Conservation (phyloP, 2,113 vertebrate species). For the Alethe castanea region DNA sequence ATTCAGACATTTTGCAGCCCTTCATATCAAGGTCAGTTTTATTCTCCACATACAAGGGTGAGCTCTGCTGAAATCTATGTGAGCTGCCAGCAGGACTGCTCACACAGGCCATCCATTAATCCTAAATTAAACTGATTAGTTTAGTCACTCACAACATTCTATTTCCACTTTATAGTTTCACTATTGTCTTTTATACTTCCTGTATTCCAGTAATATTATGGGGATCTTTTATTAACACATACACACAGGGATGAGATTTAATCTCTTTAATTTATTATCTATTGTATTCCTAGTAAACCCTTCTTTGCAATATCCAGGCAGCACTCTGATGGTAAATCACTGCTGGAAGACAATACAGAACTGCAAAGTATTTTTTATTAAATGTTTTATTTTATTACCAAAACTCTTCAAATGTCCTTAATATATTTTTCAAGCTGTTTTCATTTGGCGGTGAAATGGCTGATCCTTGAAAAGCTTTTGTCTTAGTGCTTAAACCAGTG, state of each 20-base stretch:
- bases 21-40: not conserved
- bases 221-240: constrained; percentile 35
- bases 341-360: not conserved
- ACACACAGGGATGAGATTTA: not conserved
- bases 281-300: constrained; percentile 30
- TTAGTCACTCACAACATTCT: not conserved
- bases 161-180: not conserved
- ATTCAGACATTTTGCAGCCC: not conserved
- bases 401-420: constrained; percentile 14
- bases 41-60: not conserved
- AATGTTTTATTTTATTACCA: constrained; percentile 35
- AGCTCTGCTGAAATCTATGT: not conserved
- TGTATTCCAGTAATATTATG: not conserved
- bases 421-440: constrained; percentile 27
- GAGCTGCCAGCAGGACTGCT: not conserved
- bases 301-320: constrained; percentile 8
- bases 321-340: not conserved
- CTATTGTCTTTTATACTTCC: constrained; percentile 9
- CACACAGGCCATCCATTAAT: not conserved
- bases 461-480: constrained; percentile 8
- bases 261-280: constrained; percentile 46
- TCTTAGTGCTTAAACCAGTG: not conserved
- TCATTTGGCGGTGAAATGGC: not conserved
- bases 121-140: not conserved
- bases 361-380: constrained; percentile 17